phyloP scores from a whole-genome alignment of 2,888 invertebrate genomes.

The Diachrysia chrysitis region DNA sequence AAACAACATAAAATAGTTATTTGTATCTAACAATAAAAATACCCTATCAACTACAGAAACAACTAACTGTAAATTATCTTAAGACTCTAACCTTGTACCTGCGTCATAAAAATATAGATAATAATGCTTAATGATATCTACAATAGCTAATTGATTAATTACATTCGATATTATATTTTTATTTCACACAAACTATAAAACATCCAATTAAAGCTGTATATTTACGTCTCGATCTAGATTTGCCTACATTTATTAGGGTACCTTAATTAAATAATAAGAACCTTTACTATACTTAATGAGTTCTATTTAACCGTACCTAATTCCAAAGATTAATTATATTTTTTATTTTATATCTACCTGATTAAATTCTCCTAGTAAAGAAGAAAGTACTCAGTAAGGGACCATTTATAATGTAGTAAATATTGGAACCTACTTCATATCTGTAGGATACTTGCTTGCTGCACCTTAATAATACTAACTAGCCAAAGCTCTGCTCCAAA shows the following conservation, averaged over 20 bases:
- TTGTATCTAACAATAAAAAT: conserved; percentile 22
- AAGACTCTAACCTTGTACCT: conserved; percentile 29
- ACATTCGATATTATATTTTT: conserved; percentile 15
- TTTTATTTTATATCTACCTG: no score
- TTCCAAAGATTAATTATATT: conserved; percentile 11
- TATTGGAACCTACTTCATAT: no score
- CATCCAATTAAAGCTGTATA: conserved; percentile 32
- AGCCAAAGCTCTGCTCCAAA: background rate
- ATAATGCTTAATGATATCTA: conserved; percentile 16
- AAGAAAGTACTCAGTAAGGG: no score
- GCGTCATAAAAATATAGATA: conserved; percentile 17
- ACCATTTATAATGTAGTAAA: no score
- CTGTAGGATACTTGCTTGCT: background rate
- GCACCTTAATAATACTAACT: background rate
- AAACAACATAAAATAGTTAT: conserved; percentile 14
- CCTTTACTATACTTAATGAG: conserved; percentile 19
- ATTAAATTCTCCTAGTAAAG: no score
- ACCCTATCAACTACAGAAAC: conserved; percentile 12
- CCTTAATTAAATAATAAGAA: conserved; percentile 31
- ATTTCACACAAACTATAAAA: conserved; percentile 22
- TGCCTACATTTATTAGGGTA: conserved; percentile 32
- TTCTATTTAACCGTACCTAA: conserved; percentile 11
- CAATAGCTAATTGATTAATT: conserved; percentile 20
- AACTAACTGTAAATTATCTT: conserved; percentile 18
- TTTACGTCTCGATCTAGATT: conserved; percentile 34